phyloP scores from a whole-genome alignment of 2,797 vertebrate species.

The Pseudochromis fuscus region DNA sequence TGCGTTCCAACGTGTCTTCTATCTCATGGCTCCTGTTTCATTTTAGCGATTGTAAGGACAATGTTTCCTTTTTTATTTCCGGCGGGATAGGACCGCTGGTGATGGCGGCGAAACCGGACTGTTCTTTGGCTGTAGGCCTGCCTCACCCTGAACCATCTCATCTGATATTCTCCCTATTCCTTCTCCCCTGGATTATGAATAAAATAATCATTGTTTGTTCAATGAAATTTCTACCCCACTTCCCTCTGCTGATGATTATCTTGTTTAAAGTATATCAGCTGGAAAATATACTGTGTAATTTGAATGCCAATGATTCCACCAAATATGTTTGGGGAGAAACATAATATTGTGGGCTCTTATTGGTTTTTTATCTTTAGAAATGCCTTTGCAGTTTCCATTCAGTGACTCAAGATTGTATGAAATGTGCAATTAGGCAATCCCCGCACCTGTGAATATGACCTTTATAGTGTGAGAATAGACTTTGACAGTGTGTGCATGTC shows the following conservation, averaged over 20 bases:
- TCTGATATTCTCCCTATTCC: constrained; percentile 75
- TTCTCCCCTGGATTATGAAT: constrained; percentile 78
- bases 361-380: constrained; percentile 80
- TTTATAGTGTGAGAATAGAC: constrained; percentile 71
- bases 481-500: constrained; percentile 60
- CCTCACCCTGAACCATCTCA: constrained; percentile 60
- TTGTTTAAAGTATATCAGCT: constrained; percentile 86
- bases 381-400: constrained; percentile 75
- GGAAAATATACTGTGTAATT: constrained; percentile 85
- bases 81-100: constrained; percentile 14
- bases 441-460: constrained; percentile 78
- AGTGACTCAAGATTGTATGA: constrained; percentile 70
- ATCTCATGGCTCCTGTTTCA: constrained; percentile 33
- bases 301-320: constrained; percentile 82
- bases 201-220: constrained; percentile 84
- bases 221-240: constrained; percentile 83
- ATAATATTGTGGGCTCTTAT: constrained; percentile 73
- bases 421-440: constrained; percentile 78
- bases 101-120: constrained; percentile 39
- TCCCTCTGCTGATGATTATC: constrained; percentile 83
- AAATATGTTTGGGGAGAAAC: constrained; percentile 74
- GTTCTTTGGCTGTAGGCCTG: constrained; percentile 39
- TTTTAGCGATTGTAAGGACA: constrained; percentile 42
- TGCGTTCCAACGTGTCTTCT: constrained; percentile 34
- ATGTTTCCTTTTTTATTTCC: constrained; percentile 54